Percentiles rank a stretch among this genome's conserved stretches.
Evolutionary conservation across 2,797 vertebrate species (phyloP).

Genomic region (Philypnodon macrostomus): DNA sequence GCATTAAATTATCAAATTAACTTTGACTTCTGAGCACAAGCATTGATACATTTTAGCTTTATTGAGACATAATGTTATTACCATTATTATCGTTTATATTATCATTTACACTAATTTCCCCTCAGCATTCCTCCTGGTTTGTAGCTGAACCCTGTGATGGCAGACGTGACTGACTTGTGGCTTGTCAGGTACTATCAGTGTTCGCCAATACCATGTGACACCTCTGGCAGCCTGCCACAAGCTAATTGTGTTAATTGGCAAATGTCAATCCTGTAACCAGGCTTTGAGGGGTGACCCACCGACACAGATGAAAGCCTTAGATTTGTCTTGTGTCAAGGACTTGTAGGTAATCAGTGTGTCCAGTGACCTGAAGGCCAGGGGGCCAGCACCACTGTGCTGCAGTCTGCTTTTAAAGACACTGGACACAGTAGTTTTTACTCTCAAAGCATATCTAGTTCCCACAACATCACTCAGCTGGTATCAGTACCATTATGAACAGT

Average conservation of each 20-base stretch:
- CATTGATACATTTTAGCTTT: too few species aligned
- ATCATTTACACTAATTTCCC: too few species aligned
- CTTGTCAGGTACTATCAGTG: slow-evolving; percentile 81
- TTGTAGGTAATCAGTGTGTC: slow-evolving; percentile 79
- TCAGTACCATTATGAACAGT: too few species aligned
- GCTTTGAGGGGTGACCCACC: slow-evolving; percentile 85
- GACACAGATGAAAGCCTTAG: slow-evolving; percentile 84
- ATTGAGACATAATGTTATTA: too few species aligned
- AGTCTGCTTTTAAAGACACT: slow-evolving; percentile 32
- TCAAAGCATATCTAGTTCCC: too few species aligned
- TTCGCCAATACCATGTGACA: slow-evolving; percentile 82
- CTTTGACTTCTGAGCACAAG: background rate
- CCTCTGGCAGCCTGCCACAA: slow-evolving; percentile 76
- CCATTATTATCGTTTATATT: too few species aligned
- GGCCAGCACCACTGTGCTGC: slow-evolving; percentile 61
- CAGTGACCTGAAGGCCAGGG: slow-evolving; percentile 80
- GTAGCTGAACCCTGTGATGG: slow-evolving; percentile 40
- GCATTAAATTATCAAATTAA: too few species aligned
- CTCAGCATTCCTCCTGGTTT: background rate
- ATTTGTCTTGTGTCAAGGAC: slow-evolving; percentile 81
- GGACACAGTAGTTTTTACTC: slow-evolving; percentile 2
- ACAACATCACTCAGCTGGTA: too few species aligned
- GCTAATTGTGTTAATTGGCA: slow-evolving; percentile 87
- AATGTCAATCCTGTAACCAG: slow-evolving; percentile 83
- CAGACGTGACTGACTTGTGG: slow-evolving; percentile 69